Conservation (phyloP, 2,888 invertebrate genomes). For the Rugalucina vietnamica region DNA sequence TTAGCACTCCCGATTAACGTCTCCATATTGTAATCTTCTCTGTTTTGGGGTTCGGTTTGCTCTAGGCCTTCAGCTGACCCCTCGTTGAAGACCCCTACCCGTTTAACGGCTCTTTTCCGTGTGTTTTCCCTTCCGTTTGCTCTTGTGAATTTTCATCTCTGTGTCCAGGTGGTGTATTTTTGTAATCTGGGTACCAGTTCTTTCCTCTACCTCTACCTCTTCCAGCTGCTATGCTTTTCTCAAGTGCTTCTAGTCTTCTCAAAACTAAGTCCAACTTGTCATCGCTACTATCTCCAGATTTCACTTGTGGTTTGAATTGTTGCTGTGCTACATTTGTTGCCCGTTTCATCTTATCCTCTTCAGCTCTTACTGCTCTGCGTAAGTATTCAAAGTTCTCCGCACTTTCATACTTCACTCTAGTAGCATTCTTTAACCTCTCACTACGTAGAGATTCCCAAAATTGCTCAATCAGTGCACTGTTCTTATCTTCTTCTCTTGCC, state of each 20-base stretch:
- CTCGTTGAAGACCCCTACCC: not conserved
- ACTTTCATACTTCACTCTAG: not conserved
- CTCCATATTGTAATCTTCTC: not conserved
- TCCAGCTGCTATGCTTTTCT: too few species aligned
- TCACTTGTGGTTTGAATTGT: not conserved
- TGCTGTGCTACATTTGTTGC: not conserved
- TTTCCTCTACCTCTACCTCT: not conserved
- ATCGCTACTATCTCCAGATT: not conserved
- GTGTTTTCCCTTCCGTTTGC: not conserved
- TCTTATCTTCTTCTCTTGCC: not conserved
- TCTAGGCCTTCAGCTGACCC: not conserved
- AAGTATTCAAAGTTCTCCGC: not conserved
- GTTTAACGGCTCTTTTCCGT: not conserved
- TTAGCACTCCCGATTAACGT: not conserved
- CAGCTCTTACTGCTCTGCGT: not conserved
- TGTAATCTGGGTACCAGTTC: not conserved
- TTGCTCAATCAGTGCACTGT: not conserved
- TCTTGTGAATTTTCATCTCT: not conserved
- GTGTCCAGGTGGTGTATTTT: not conserved
- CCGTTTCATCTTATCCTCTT: not conserved
- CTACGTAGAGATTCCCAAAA: not conserved
- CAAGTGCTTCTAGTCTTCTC: not conserved
- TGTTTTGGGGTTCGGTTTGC: not conserved
- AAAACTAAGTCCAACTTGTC: not conserved
- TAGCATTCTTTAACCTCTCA: not conserved